Evolutionary conservation across 2,888 invertebrate genomes (phyloP).

Genomic region (Seira musarum): DNA sequence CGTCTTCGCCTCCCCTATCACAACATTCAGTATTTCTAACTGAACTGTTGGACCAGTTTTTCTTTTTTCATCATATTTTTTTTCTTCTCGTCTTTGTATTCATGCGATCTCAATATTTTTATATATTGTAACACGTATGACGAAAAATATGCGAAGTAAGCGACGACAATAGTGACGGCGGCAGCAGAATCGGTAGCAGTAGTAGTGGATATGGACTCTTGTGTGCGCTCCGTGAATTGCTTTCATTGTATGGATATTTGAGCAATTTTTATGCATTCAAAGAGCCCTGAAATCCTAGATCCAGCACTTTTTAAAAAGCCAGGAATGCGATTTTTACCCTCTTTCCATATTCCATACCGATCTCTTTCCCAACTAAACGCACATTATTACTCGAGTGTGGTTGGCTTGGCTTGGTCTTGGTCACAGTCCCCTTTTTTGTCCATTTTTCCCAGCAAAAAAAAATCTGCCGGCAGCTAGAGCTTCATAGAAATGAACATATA

Average conservation of each 20-base stretch:
- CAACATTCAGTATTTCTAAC: too few species aligned
- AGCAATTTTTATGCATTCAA: neutral
- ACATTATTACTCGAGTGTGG: neutral
- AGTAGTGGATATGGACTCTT: too few species aligned
- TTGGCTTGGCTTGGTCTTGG: too few species aligned
- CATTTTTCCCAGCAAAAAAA: neutral
- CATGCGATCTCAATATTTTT: neutral
- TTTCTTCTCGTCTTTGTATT: slow-evolving; percentile 14
- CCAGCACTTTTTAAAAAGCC: neutral
- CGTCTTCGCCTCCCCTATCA: slow-evolving; percentile 23
- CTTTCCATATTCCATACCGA: neutral
- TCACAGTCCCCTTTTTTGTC: neutral
- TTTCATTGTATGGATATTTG: too few species aligned
- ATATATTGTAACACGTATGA: slow-evolving; percentile 20
- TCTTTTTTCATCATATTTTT: slow-evolving; percentile 7
- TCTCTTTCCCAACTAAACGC: neutral
- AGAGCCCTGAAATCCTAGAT: neutral
- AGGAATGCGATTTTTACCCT: neutral
- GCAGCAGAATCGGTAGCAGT: too few species aligned
- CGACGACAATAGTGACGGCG: too few species aligned
- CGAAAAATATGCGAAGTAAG: slow-evolving; percentile 33
- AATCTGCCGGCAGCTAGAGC: neutral
- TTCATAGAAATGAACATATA: neutral
- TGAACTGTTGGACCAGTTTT: neutral
- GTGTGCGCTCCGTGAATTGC: too few species aligned